Base-by-base conservation (phyloP, 1,140 invertebrate genomes). In the Danaus melanippus region DNA sequence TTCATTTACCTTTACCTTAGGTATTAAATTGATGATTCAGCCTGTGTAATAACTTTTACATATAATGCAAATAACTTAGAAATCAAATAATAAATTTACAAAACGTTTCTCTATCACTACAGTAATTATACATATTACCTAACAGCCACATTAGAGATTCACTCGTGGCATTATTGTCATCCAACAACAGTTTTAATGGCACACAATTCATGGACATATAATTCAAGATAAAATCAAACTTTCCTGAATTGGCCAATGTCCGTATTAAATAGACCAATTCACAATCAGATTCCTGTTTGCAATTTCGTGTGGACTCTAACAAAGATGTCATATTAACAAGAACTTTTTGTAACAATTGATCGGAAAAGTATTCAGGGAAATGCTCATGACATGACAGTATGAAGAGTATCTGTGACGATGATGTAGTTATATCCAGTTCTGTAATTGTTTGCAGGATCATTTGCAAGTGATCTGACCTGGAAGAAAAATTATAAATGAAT, bases 71-170 rank as follows among this genome's bases (percentile, higher is more conserved):
- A 32, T 32, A 5, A 32, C 21, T 32, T 32, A 32, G 2, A 32
- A 32, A 32, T 58, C 48, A 62, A 32, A 47, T 52, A 62, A 42
- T 50, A 50, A 62, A 42, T 11, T 60, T 45, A 53, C 11, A 56
- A 57, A 77, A 71, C 42, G 70, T 66, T 3, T 54, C 52, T 55
- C 65, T 62, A 53, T 71, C 50, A 44, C 60, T 42, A 60, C 54
- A 62, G 50, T 17, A 62, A 50, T 74, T 86, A 40, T 66, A 77
- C 48, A 86, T 66, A 61, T 86, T 84, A 9, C 81, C 82, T 52
- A 86, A 59, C 8, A 87, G 70, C 83, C 83, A 86, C 7, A 76
- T 50, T 42, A 79, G 55, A 11, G 78, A 74, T 2, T 74, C 59
- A 12, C 55, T 69, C 9, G 76, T 32, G 43, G 55, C 42, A 63